Base-by-base conservation (phyloP, 23 tunicate species). In the Botrylloides violaceus region DNA sequence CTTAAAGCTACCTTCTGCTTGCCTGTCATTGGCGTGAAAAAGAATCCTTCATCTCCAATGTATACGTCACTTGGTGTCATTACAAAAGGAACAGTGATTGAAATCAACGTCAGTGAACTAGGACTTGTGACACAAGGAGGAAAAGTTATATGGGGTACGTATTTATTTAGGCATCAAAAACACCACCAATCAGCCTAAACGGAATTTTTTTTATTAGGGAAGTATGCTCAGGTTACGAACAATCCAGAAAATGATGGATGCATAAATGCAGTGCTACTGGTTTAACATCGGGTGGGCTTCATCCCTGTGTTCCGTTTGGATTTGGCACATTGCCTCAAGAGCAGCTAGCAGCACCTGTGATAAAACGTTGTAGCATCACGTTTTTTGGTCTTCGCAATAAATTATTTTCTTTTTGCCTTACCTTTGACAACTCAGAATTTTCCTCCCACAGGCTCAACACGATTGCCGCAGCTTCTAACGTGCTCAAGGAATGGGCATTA, bases 71-170 rank as follows among this genome's bases (percentile, higher is more conserved):
- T 92, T 22, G 98, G 98, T 18, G 98, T 92, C 1, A 84, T 92
- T 20, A 92, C 98, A 6, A 92, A 92, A 70, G 98, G 98, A 50
- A 92, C 98, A 1, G 87, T 92, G 3, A 36, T 92, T 24, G 98
- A 92, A 73, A 86, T 92, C 28, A 92, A 92, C 49, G 74, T 92
- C 43, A 84, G 92, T 34, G 98, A 92, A 65, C 94, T 92, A 24
- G 98, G 98, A 31, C 76, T 92, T 24, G 98, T 92, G 5, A 92
- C 98, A 2, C 98, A 92, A 76, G 98, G 98, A 18, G 98, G 98
- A 70, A 92, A 84, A 80, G 92, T 92, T 6, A 80, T 92, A 49
- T 92, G 98, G 98, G 98, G 98, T 56, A 71, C 76, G 82, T 56
- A 23, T n/a, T 23, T 59, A 48, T 48, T 48, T 48, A 48, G 55